Conservation (phyloP, 2,113 vertebrate genomes). For the Vidua chalybeata region DNA sequence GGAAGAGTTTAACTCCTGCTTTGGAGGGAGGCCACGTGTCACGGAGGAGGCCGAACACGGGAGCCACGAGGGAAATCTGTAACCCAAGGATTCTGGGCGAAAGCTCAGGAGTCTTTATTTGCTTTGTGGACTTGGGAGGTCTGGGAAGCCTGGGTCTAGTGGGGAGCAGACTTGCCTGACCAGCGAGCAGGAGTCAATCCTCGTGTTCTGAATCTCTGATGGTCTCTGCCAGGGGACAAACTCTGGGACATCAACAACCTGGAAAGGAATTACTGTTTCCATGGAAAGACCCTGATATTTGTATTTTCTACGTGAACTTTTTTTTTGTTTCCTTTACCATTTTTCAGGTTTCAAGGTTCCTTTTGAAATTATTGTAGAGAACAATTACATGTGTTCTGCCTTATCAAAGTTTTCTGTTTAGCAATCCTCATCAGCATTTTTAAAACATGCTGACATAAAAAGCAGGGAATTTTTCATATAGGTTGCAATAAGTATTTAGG, state of each 20-base stretch:
- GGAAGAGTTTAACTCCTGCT: not conserved
- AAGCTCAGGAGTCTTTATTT: slow-evolving; percentile 11
- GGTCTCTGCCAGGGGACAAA: not conserved
- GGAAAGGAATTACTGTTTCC: not conserved
- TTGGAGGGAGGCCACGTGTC: not conserved
- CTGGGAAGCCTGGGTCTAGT: not conserved
- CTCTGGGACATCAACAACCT: not conserved
- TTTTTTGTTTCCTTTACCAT: not conserved
- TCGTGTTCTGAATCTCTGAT: not conserved
- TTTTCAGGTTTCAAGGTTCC: not conserved
- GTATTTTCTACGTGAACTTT: not conserved
- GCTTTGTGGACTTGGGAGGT: not conserved
- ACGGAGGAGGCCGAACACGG: not conserved
- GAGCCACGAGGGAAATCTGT: not conserved
- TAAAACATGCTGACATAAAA: not conserved
- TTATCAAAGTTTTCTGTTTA: not conserved
- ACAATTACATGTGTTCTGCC: not conserved
- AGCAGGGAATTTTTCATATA: not conserved
- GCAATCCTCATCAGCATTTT: not conserved
- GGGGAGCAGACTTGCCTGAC: not conserved
- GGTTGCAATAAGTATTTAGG: not conserved
- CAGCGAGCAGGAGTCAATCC: rapidly evolving
- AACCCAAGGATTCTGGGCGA: not conserved
- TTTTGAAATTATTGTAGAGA: not conserved
- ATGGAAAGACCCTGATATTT: not conserved